These are phyloP conservation scores for Ectobius pallidus DNA, from an alignment of 2,888 invertebrate species.

Conservation along the genomic window DNA sequence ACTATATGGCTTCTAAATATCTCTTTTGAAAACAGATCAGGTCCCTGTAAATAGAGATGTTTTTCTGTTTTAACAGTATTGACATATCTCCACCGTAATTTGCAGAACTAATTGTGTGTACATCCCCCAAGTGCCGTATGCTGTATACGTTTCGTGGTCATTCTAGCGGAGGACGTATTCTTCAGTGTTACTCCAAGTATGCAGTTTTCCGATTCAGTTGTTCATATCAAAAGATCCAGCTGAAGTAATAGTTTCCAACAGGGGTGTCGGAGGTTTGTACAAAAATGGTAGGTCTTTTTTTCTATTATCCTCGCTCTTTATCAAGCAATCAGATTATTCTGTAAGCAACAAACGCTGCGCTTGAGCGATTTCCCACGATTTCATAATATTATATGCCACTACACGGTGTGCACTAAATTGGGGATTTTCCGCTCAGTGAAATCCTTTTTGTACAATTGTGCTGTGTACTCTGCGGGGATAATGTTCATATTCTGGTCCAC, in stretches of 20 bases:
- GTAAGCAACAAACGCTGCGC: conserved; percentile 1
- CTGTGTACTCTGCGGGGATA: background rate
- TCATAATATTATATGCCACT: background rate
- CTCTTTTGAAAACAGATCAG: too few species aligned
- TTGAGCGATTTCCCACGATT: conserved; percentile 15
- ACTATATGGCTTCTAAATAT: too few species aligned
- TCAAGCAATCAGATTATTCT: conserved; percentile 3
- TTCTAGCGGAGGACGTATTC: background rate
- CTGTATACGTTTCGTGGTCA: conserved; percentile 2
- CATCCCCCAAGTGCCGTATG: background rate
- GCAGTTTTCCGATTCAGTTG: conserved; percentile 8
- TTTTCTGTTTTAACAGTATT: too few species aligned
- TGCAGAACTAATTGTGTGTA: background rate
- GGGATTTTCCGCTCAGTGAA: conserved; percentile 8
- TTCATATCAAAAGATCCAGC: background rate
- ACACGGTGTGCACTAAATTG: background rate
- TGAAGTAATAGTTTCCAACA: background rate
- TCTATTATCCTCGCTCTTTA: background rate
- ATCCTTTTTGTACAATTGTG: background rate
- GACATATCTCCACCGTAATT: background rate
- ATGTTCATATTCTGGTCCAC: background rate
- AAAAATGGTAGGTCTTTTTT: conserved; percentile 12
- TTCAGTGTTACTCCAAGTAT: conserved; percentile 14
- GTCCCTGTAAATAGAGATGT: too few species aligned
- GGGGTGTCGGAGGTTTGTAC: conserved; percentile 29